Evolutionary conservation across 2,113 vertebrate species (phyloP), one percentile per base, ranked within the genome.

Genomic region (Fulica atra): DNA sequence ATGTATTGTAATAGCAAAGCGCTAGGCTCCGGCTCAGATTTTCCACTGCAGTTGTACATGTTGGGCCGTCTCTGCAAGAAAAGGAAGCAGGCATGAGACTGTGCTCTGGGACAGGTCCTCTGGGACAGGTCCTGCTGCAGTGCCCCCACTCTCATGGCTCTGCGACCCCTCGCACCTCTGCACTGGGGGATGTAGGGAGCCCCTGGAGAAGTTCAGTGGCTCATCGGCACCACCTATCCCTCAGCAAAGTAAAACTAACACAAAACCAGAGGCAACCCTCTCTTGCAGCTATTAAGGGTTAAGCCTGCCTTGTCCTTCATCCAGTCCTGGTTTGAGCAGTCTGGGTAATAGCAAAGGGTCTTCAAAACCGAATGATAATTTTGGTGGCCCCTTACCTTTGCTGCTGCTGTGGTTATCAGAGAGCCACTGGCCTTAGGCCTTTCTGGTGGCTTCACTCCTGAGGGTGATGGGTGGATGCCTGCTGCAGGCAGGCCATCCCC

Each of bases 21-120:
- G 25, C 25, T 26, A 0, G 1, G 2, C 10, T 38, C 10, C 28
- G 8, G 3, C 0, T 0, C 0, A 1, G 23, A 0, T 1, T 8
- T 21, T 10, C 24, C 1, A 0, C 80, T 90, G 88, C 80, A 95
- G 83, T 86, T 97, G 8, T 2, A 2, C 92, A 64, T 92, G 51
- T 1, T 31, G 69, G 17, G n/a, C 35, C 0, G 24, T 63, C 17
- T 44, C 95, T 96, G 94, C 29, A 86, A 86, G 69, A 64, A n/a
- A 83, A 91, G 48, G 44, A 31, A 20, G 42, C 23, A 71, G 59
- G 19, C 7, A 2, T 92, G 60, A 93, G 60, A 50, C 21, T 0
- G 8, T 69, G 71, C 31, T n/a, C 0, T 0, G 14, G 4, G 25
- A 33, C 35, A 11, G 10, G 38, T 40, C 11, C 20, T 50, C 48